Percentiles rank a stretch among this genome's conserved stretches.
These are phyloP conservation scores for Pecten maximus DNA, from an alignment of 2,888 invertebrate species.

Conservation along the genomic window DNA sequence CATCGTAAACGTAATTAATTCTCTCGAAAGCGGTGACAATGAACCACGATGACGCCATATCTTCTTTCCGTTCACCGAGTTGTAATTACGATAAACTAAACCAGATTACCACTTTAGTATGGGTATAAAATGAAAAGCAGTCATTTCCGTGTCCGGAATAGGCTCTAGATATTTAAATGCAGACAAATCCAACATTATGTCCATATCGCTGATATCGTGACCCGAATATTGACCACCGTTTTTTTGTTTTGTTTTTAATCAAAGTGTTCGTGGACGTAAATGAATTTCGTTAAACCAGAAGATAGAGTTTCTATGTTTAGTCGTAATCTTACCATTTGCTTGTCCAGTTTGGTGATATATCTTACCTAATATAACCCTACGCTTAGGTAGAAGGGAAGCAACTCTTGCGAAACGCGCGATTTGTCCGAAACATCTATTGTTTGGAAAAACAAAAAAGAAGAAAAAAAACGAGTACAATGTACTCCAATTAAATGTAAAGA, in stretches of 20 bases:
- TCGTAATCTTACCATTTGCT: neutral
- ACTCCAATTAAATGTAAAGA: too few species aligned
- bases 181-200: conserved; percentile 20
- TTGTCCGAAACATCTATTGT: too few species aligned
- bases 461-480: too few species aligned
- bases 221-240: neutral
- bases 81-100: conserved; percentile 35
- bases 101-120: conserved; percentile 20
- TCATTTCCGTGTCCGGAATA: neutral
- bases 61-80: conserved; percentile 4
- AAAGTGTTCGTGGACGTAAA: neutral
- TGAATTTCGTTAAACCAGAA: neutral
- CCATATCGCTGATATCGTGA: neutral
- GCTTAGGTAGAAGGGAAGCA: neutral
- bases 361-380: neutral
- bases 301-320: neutral
- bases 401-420: neutral
- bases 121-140: conserved; percentile 19
- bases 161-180: neutral
- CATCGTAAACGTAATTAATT: conserved; percentile 32
- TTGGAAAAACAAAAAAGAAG: too few species aligned
- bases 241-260: neutral
- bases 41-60: conserved; percentile 30
- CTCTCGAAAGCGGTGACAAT: conserved; percentile 25
- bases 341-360: neutral